Evolutionary conservation across 2,888 invertebrate species (phyloP), one percentile per base, ranked within the genome.

Genomic region (Tenthredo distinguenda): DNA sequence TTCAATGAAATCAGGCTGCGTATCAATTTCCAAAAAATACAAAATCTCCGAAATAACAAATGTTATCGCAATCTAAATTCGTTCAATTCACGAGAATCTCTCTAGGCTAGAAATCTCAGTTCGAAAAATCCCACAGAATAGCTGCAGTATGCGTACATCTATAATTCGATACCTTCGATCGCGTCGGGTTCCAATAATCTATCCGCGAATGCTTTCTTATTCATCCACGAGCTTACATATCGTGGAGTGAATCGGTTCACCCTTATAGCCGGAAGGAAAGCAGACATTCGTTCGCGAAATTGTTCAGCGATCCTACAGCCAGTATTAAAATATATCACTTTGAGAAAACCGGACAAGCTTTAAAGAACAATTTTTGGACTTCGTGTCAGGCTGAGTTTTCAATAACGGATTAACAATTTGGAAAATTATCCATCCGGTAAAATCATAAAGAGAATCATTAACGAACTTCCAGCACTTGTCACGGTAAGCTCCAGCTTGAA

Each of bases 371-470:
- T 68, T 18, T 34, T 34, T 34, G 6, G 18, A 34, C 5, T 21
- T 68, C 18, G 4, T 34, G 5, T 34, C 34, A 68, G 15, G 15
- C 18, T 5, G 31, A 68, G 18, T 68, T 68, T 68, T 68, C 68
- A 34, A 68, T 68, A 18, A 34, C 68, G 26, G 6, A 68, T 68
- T 7, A 34, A 18, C 34, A 26, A 68, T 34, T 34, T 34, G 31
- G 18, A 31, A 65, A 4, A 65, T 15, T 65, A 65, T 31, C 31
- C 65, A 31, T 31, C 31, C 31, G 26, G 21, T 2, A 26, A 0
- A 26, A 34, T 34, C n/a, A 34, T 26, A 68, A 68, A 68, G 68
- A 18, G 68, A 68, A 68, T 68, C 18, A 68, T 68, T 68, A 68
- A 68, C 68, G 34, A 68, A 68, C 34, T 34, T 34, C 6, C 68